Evolutionary conservation across 64 coral and sea anemone species (phyloP).

Genomic region (Exaiptasia diaphana): DNA sequence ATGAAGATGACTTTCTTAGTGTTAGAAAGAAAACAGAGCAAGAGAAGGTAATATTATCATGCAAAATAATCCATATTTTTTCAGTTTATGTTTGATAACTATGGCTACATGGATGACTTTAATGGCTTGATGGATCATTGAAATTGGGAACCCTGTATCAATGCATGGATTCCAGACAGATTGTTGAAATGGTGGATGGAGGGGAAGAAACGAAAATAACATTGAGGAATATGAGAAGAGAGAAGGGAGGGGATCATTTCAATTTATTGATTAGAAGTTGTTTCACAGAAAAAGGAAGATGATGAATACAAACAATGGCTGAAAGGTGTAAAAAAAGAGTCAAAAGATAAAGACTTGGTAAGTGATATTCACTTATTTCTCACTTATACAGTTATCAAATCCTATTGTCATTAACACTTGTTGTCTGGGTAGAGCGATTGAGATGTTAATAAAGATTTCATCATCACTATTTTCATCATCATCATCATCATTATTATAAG

Average conservation of each 20-base stretch:
- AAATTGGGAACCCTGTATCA: no score
- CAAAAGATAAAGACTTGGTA: slow-evolving; percentile 61
- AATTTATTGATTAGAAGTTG: not conserved
- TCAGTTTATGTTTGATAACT: no score
- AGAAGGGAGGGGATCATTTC: not conserved
- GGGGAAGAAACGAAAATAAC: no score
- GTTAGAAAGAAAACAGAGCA: slow-evolving; percentile 71
- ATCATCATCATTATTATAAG: not conserved
- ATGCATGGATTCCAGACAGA: no score
- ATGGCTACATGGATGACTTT: no score
- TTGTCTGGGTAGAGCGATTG: not conserved
- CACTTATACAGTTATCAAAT: no score
- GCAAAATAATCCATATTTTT: no score
- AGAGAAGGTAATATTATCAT: slow-evolving; percentile 71
- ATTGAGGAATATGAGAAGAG: not conserved
- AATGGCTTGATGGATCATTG: no score
- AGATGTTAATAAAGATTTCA: not conserved
- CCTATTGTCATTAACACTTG: not conserved
- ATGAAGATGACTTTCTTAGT: slow-evolving; percentile 75
- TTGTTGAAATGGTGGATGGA: no score
- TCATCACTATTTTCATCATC: not conserved
- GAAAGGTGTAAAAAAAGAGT: slow-evolving; percentile 44
- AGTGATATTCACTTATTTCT: not conserved
- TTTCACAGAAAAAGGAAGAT: slow-evolving; percentile 65
- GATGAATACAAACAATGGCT: slow-evolving; percentile 77